Evolutionary conservation across 2,113 vertebrate genomes (phyloP).

Genomic region (Amphiprion percula): DNA sequence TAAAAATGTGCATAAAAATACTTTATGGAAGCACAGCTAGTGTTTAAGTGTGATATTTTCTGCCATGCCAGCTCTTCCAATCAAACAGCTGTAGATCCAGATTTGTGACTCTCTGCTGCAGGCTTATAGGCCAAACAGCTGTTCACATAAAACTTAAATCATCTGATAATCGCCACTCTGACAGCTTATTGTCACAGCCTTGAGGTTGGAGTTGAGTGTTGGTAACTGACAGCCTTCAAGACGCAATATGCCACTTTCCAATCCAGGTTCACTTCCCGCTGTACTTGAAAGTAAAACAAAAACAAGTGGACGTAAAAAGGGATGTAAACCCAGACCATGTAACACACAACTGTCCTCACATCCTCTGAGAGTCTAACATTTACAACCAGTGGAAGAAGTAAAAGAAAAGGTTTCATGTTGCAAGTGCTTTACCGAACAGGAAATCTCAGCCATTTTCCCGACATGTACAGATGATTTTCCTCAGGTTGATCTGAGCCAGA

Average conservation of each 20-base stretch:
- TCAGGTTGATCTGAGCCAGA: not conserved
- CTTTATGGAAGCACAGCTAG: too few species aligned
- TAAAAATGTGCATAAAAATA: too few species aligned
- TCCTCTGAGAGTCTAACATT: conserved; percentile 29
- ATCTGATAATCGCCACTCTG: too few species aligned
- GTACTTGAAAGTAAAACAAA: conserved; percentile 25
- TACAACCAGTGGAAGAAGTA: not conserved
- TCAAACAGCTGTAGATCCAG: too few species aligned
- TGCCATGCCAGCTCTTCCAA: too few species aligned
- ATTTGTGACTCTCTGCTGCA: too few species aligned
- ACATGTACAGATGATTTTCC: not conserved
- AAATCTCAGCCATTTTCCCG: not conserved
- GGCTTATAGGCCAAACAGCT: too few species aligned
- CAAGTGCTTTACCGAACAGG: not conserved
- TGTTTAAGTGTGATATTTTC: too few species aligned
- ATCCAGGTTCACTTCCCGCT: conserved; percentile 69
- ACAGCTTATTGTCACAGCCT: not conserved
- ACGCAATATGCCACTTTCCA: conserved; percentile 46
- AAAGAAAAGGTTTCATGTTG: not conserved
- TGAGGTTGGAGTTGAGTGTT: not conserved
- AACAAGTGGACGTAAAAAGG: conserved; percentile 33
- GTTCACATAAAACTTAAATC: too few species aligned
- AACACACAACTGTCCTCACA: conserved; percentile 25
- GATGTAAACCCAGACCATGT: conserved; percentile 49
- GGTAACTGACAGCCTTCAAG: not conserved